Base-by-base conservation (phyloP, 1,140 invertebrate genomes). In the Camponotus vicinus region DNA sequence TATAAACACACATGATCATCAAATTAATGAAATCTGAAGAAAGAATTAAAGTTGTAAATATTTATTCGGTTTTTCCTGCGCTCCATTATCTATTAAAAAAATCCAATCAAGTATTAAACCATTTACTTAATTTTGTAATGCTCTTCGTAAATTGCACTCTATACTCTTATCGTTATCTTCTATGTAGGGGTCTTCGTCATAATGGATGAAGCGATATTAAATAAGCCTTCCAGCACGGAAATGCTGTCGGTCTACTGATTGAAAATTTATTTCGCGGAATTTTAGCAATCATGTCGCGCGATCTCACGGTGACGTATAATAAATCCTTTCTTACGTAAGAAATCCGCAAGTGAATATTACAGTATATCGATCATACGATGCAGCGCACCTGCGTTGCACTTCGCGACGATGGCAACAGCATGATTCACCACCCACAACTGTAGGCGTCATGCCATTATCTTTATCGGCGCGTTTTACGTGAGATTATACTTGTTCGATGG, bases 401-500 rank as follows among this genome's bases (percentile, higher is more conserved):
- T 71, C n/a, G 3, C 49, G 34, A 18, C 67, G 21, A 70, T 67
- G 37, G 52, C 18, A 32, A 21, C 52, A 34, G 21, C 52, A 45
- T 89, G 88, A 89, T 76, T 88, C 88, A 89, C 52, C 37, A 89
- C 52, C 37, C 42, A 71, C n/a, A 67, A 61, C 69, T 80, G 82
- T 79, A 89, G 87, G 87, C 82, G 80, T 79, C 59, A 69, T 88
- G 87, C 57, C 84, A 88, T 85, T 66, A 45, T 45, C 80, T 66
- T 88, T 88, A 88, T 88, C 88, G 49, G 18, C 11, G 42, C 21
- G 18, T 89, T 89, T 88, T 75, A 52, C 49, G 55, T 78, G 49
- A 88, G 84, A 89, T 89, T 79, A 88, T 88, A 86, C 88, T 70
- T 59, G 55, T 75, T 85, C 80, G 63, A 79, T 77, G 82, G 77